These are phyloP conservation scores for Forbesichthys agassizii DNA, from an alignment of 2,113 vertebrate species.

Conservation along the genomic window DNA sequence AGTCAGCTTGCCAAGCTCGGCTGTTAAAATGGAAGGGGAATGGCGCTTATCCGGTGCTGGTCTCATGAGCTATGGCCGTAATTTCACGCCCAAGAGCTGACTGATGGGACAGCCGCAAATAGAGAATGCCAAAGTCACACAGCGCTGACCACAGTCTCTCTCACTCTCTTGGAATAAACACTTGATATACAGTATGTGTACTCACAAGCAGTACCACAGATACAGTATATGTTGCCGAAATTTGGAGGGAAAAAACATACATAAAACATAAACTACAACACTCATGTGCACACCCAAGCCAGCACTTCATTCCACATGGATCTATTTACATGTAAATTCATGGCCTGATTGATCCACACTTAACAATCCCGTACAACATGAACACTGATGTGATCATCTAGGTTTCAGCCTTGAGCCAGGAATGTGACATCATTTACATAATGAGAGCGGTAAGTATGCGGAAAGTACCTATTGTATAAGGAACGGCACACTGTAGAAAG, in stretches of 20 bases:
- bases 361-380: too few species aligned
- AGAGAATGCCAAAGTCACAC: neutral
- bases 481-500: too few species aligned
- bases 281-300: neutral
- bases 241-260: neutral
- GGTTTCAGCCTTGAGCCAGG: too few species aligned
- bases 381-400: too few species aligned
- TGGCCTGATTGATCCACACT: too few species aligned
- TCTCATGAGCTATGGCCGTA: constrained; percentile 18
- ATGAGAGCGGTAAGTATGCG: too few species aligned
- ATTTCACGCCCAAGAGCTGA: constrained; percentile 19
- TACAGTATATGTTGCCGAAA: neutral
- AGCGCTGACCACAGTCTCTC: neutral
- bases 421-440: too few species aligned
- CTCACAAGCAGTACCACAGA: constrained; percentile 4
- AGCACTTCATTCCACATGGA: too few species aligned
- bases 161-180: neutral
- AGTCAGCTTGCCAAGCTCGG: constrained; percentile 3
- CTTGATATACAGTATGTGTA: neutral
- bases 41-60: constrained; percentile 16
- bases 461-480: too few species aligned
- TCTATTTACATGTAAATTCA: too few species aligned
- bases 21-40: constrained; percentile 18
- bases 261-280: neutral
- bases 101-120: constrained; percentile 15